Base-by-base conservation (phyloP, 2,888 invertebrate genomes). In the Ectropis crepuscularia region DNA sequence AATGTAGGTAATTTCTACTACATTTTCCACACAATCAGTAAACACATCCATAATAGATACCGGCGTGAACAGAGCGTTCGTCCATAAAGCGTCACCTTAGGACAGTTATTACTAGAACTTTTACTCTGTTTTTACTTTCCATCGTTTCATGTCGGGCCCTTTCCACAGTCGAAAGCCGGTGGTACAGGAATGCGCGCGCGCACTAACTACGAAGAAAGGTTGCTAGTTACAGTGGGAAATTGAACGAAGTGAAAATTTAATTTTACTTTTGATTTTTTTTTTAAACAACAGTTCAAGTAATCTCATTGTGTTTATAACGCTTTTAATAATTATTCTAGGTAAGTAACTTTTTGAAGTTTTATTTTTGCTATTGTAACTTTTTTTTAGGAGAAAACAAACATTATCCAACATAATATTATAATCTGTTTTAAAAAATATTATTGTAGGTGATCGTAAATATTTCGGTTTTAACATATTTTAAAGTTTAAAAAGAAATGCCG, bases 101-200 rank as follows among this genome's bases (percentile, higher is more conserved):
- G 61, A 45, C 57, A 48, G 49, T 45, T 54, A 63, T 63, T 53
- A 48, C 57, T 11, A 60, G 69, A 76, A 78, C 83, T 86, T 85
- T 87, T 85, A 87, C 86, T 83, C 61, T 68, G 72, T 70, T 87
- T 86, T 87, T 86, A 87, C 87, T 87, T 87, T 87, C 85, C 81
- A 80, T 74, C 71, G 74, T 72, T 70, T 71, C 72, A 72, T 73
- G 76, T 74, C 77, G 74, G 69, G 86, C 88, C 88, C 89, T 88
- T 89, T 85, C 84, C 81, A 81, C 84, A 83, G 86, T 87, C 76
- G 79, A 79, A 82, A 82, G 81, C 80, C 77, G 78, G 69, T 71
- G 55, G 53, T 43, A 37, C 48, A 68, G 62, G 70, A 73, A 71
- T 65, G 75, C 68, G 74, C 77, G 78, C 74, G 75, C 74, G 73